Conservation (phyloP, 2,113 vertebrate genomes). For the Rostratula benghalensis region DNA sequence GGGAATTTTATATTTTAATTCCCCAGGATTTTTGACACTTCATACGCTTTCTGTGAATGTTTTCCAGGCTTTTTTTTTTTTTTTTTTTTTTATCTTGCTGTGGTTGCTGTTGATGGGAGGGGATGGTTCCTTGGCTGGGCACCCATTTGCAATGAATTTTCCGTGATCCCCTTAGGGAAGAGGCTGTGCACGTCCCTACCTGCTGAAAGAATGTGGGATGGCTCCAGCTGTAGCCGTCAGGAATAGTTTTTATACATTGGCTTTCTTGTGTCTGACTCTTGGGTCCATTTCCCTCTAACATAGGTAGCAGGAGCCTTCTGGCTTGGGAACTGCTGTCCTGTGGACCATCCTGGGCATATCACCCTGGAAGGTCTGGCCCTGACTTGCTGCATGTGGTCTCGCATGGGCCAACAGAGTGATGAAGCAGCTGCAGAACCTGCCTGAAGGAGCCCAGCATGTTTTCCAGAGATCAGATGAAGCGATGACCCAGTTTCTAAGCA, state of each 20-base stretch:
- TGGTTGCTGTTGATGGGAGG: slow-evolving; percentile 7
- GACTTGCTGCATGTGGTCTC: not conserved
- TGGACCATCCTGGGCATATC: not conserved
- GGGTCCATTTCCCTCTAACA: not conserved
- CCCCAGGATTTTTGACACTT: not conserved
- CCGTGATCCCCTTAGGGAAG: slow-evolving; percentile 26
- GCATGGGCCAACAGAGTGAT: not conserved
- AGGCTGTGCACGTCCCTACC: not conserved
- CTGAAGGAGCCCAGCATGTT: not conserved
- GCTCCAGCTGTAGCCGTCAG: not conserved
- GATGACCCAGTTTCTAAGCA: not conserved
- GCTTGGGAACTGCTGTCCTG: not conserved
- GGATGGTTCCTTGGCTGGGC: slow-evolving; percentile 37
- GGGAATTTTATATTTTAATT: not conserved
- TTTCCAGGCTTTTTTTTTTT: not conserved
- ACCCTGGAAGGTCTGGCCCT: not conserved
- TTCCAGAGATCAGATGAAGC: not conserved
- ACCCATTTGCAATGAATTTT: slow-evolving; percentile 36
- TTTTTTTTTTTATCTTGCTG: not conserved
- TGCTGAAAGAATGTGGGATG: slow-evolving; percentile 57
- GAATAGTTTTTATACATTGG: not conserved
- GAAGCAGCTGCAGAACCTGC: not conserved
- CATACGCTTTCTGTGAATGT: not conserved
- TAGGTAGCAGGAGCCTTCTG: not conserved
- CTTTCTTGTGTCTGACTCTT: not conserved